A percentile compares a stretch with the other conserved stretches of the same genome.
phyloP scores from a whole-genome alignment of 2,888 invertebrate species.

The Tanytarsus gracilentus region DNA sequence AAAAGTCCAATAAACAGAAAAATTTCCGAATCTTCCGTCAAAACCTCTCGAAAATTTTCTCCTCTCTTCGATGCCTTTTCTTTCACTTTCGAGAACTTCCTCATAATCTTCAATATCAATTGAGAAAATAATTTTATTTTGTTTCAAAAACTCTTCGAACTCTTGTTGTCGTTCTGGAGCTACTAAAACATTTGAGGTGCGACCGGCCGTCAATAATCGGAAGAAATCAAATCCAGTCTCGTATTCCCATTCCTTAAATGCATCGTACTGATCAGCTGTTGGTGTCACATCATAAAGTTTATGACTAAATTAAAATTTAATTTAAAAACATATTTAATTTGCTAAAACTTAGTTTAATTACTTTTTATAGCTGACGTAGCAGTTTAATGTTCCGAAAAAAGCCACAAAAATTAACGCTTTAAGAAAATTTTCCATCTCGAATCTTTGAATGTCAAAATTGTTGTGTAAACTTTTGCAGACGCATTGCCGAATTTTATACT shows the following conservation, averaged over 20 bases:
- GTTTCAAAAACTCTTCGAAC: not conserved
- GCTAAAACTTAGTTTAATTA: not conserved
- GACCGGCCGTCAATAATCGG: constrained; percentile 28
- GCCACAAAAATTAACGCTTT: too few species aligned
- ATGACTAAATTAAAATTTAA: constrained; percentile 9
- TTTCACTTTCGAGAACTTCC: not conserved
- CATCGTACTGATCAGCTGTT: not conserved
- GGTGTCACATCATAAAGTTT: constrained; percentile 29
- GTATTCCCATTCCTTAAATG: constrained; percentile 13
- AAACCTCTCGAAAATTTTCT: not conserved
- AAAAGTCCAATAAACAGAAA: constrained; percentile 33
- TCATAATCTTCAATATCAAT: constrained; percentile 3
- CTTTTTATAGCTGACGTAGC: not conserved
- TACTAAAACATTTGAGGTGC: not conserved
- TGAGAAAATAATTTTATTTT: not conserved
- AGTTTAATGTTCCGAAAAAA: too few species aligned
- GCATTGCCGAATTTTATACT: too few species aligned
- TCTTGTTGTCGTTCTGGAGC: not conserved
- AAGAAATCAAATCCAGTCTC: constrained; percentile 37
- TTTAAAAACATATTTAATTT: not conserved
- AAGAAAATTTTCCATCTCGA: too few species aligned
- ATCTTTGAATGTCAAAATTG: too few species aligned
- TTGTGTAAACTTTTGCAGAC: too few species aligned
- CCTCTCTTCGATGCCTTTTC: not conserved
- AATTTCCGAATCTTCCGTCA: not conserved